These are phyloP conservation scores for Charina bottae DNA, from an alignment of 2,113 vertebrate species.

Conservation along the genomic window DNA sequence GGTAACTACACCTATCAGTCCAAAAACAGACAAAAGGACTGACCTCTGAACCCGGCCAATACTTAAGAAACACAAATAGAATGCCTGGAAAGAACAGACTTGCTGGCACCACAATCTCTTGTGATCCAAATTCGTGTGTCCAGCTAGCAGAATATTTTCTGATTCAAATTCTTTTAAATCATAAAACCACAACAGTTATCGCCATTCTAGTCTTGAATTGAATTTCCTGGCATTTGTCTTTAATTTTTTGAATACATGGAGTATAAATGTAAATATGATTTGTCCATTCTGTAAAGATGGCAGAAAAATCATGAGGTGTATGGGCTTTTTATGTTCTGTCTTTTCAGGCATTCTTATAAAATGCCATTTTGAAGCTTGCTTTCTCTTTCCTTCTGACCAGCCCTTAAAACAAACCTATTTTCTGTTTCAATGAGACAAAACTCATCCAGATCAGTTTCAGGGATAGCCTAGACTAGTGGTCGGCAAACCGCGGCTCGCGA, in stretches of 20 bases:
- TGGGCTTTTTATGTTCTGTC: not conserved
- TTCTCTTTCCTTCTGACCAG: not conserved
- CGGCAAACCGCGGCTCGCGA: too few species aligned
- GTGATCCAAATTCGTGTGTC: too few species aligned
- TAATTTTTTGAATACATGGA: not conserved
- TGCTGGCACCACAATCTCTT: too few species aligned
- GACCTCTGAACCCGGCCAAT: too few species aligned
- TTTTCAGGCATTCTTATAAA: not conserved
- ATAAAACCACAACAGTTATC: too few species aligned
- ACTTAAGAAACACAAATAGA: too few species aligned
- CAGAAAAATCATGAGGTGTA: not conserved
- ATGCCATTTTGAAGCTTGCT: not conserved
- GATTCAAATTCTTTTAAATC: too few species aligned
- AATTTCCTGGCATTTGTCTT: not conserved
- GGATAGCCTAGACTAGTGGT: not conserved
- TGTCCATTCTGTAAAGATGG: not conserved
- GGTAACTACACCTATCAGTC: too few species aligned
- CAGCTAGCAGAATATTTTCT: too few species aligned
- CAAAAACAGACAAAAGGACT: too few species aligned
- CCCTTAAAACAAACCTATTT: not conserved
- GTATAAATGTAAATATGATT: not conserved
- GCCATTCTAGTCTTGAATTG: not conserved
- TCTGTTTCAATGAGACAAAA: not conserved
- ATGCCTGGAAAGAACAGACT: too few species aligned
- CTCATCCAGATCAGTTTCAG: not conserved